Conservation (phyloP, 2,113 vertebrate genomes). For the Ctenodactylus gundi region DNA sequence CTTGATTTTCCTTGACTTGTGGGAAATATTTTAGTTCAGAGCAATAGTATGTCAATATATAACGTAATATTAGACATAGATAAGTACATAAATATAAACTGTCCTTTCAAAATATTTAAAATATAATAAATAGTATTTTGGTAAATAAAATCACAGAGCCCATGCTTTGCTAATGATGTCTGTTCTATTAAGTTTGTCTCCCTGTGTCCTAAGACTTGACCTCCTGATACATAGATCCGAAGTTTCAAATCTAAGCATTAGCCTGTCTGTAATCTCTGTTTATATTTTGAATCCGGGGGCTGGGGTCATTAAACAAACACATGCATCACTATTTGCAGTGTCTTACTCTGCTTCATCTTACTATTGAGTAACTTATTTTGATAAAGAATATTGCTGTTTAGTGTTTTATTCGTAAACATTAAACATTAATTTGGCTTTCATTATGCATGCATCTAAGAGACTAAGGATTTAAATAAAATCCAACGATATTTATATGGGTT, state of each 20-base stretch:
- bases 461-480: slow-evolving; percentile 25
- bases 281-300: neutral
- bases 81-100: neutral
- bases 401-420: slow-evolving; percentile 31
- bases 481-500: slow-evolving; percentile 16
- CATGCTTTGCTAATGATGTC: slow-evolving; percentile 7
- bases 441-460: slow-evolving; percentile 25
- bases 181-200: slow-evolving; percentile 41
- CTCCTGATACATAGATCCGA: neutral
- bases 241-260: slow-evolving; percentile 29
- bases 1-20: slow-evolving; percentile 8
- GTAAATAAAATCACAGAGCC: slow-evolving; percentile 34
- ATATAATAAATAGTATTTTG: slow-evolving; percentile 7
- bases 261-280: slow-evolving; percentile 10
- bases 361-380: slow-evolving; percentile 43
- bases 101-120: slow-evolving; percentile 19
- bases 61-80: neutral
- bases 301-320: neutral
- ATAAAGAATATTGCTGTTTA: slow-evolving; percentile 30
- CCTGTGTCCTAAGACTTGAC: neutral
- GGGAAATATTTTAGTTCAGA: slow-evolving; percentile 32
- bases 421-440: slow-evolving; percentile 41
- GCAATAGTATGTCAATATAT: neutral
- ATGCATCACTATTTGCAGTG: neutral
- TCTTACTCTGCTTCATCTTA: neutral